Base-by-base conservation (phyloP, 2,888 invertebrate genomes). In the Monochamus alternatus region DNA sequence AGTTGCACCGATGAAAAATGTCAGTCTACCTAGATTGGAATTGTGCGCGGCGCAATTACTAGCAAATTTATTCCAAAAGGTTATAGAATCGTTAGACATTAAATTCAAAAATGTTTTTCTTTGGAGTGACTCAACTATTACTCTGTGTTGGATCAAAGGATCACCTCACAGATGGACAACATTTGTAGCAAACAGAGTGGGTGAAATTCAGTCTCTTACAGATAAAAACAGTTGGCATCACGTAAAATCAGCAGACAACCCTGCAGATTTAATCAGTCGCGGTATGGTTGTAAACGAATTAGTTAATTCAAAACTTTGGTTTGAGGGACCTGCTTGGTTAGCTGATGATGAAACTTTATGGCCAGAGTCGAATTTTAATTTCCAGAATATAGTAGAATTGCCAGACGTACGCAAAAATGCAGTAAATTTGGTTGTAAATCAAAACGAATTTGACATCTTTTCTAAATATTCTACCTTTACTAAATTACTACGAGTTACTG, bases 71-170 rank as follows among this genome's bases (percentile, higher is more conserved):
- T 4, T 5, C 5, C 38, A 38, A 38, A 38, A 38, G 38, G 38
- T 38, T 38, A 38, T 38, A 3, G 3, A 38, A 4, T 3, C 38
- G 5, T 38, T 38, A 38, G 38, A 38, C 5, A 38, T 5, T 38
- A 5, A 38, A 38, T 38, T 38, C 38, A 38, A 38, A 5, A 38
- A 38, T 38, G 5, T 38, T 4, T 4, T 38, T 38, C 5, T 4
- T 30, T 86, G 62, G 82, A 77, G 80, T 8, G 84, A 84, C 73
- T 84, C 82, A 3, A 81, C 78, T 9, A 83, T 84, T 52, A 82
- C 80, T 0, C 65, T 85, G 52, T 69, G 75, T 7, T 84, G 85
- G 84, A 47, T 84, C 31, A 72, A 69, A 43, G n/a, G 59, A 10
- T 64, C 66, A 58, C 74, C 81, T 38, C 38, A 63, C 9, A 64